Evolutionary conservation across 1,140 invertebrate genomes (phyloP).

Genomic region (Sminthurides bifidus): DNA sequence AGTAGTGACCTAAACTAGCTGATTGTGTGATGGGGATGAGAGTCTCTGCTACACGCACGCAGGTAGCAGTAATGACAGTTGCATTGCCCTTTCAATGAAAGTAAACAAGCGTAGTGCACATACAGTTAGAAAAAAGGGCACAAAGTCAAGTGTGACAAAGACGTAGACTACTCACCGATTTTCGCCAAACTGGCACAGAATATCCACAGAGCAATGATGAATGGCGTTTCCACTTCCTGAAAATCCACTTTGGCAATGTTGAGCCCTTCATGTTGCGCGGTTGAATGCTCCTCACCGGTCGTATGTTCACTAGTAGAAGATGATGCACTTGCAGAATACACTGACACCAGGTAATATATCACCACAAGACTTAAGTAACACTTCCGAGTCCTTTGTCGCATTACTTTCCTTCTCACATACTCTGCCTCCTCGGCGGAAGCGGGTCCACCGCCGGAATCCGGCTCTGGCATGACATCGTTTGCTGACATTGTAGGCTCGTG

Average conservation of each 20-base stretch:
- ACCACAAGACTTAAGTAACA: slow-evolving; percentile 29
- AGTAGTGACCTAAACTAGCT: no score
- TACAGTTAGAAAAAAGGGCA: not conserved
- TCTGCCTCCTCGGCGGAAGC: no score
- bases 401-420: no score
- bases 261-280: slow-evolving; percentile 20
- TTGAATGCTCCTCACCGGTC: not conserved
- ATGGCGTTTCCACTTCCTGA: slow-evolving; percentile 74
- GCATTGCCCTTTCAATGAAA: no score
- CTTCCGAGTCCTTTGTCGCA: no score
- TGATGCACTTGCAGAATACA: slow-evolving; percentile 13
- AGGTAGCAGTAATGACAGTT: no score
- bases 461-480: no score
- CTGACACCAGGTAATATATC: slow-evolving; percentile 23
- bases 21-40: no score
- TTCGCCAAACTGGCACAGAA: slow-evolving; percentile 86
- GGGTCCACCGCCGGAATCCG: no score
- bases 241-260: slow-evolving; percentile 73
- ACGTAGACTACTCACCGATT: slow-evolving; percentile 64
- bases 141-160: not conserved
- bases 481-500: no score
- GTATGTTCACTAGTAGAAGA: not conserved
- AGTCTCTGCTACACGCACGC: no score
- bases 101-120: no score
- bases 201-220: slow-evolving; percentile 88